Conservation (phyloP, 2,113 vertebrate species). For the Procavia capensis region DNA sequence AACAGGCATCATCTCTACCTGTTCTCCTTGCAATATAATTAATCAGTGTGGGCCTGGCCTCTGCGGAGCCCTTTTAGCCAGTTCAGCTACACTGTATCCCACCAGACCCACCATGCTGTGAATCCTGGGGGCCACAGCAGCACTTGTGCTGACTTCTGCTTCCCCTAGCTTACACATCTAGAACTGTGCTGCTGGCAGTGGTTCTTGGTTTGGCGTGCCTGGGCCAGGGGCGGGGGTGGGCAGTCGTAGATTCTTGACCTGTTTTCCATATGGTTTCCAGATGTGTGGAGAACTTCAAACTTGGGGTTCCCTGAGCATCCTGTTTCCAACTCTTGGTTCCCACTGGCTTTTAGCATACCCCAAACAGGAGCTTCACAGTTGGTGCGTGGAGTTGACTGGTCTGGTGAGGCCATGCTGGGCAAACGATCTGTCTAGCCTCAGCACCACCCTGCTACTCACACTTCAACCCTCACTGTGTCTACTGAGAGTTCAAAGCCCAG, state of each 20-base stretch:
- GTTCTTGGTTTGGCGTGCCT: neutral
- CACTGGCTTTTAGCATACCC: neutral
- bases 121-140: neutral
- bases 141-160: neutral
- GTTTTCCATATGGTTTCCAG: neutral
- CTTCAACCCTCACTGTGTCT: fast-evolving
- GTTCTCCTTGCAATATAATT: conserved; percentile 89
- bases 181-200: neutral
- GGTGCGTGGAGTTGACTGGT: neutral
- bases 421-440: neutral
- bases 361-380: neutral
- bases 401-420: no score
- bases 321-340: neutral
- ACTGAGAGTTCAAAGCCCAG: no score
- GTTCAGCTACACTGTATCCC: fast-evolving
- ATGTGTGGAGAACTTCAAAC: neutral
- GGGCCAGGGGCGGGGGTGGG: neutral
- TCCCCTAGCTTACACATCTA: neutral
- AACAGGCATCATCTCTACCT: conserved; percentile 91
- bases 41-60: no score
- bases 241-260: neutral
- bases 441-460: fast-evolving
- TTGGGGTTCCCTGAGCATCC: neutral
- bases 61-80: neutral
- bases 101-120: neutral